These are phyloP conservation scores for Drosophila birchii DNA, from an alignment of 2,888 invertebrate genomes.

Conservation along the genomic window DNA sequence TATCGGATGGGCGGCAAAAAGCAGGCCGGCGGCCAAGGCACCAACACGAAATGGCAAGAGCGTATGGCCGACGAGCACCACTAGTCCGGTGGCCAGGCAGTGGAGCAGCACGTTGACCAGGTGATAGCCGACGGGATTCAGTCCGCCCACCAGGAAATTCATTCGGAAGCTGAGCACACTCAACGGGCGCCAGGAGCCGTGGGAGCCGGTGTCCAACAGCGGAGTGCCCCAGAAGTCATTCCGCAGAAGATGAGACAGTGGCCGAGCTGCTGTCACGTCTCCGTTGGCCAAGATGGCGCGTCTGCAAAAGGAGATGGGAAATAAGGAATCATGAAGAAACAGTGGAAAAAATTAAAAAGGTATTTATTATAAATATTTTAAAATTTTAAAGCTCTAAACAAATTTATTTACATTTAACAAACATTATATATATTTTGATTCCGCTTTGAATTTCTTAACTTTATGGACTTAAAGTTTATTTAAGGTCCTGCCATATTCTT, in stretches of 20 bases:
- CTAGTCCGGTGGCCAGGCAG: constrained; percentile 92
- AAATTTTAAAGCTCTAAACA: background rate
- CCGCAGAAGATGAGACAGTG: constrained; percentile 87
- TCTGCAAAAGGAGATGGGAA: constrained; percentile 86
- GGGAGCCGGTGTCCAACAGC: constrained; percentile 94
- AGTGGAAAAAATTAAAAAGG: background rate
- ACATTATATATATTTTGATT: too few species aligned
- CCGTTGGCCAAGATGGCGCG: constrained; percentile 97
- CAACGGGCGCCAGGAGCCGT: constrained; percentile 97
- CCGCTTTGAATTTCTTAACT: rapidly evolving
- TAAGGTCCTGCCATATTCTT: background rate
- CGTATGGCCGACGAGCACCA: constrained; percentile 90
- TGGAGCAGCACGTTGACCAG: constrained; percentile 94
- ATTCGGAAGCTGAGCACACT: constrained; percentile 94
- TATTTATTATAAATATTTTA: background rate
- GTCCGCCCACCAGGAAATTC: constrained; percentile 89
- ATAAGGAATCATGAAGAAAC: constrained; percentile 49
- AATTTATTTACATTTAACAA: background rate
- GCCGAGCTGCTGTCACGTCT: constrained; percentile 92
- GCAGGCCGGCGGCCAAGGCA: constrained; percentile 90
- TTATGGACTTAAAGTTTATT: background rate
- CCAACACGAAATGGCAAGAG: constrained; percentile 89
- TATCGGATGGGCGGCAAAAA: constrained; percentile 97
- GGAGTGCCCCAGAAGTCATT: constrained; percentile 99
- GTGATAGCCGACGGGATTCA: constrained; percentile 91